These are phyloP conservation scores for Phocides pigmalion DNA, from an alignment of 1,140 invertebrate genomes.

Conservation along the genomic window DNA sequence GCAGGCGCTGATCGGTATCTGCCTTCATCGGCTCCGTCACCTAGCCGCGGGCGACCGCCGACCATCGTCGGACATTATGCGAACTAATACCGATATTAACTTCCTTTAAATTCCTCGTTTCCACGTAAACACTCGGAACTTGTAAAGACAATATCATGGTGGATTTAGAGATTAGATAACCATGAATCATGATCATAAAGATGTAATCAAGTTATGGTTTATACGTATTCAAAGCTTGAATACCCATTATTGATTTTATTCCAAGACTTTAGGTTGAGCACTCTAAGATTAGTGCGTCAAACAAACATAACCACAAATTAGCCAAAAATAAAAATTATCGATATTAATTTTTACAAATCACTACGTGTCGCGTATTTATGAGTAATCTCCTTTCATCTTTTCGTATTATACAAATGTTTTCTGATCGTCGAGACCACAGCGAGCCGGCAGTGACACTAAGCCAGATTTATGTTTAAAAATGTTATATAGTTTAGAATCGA, in stretches of 20 bases:
- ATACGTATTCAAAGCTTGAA: too few relatives aligned
- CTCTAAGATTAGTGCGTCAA: not conserved
- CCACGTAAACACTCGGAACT: constrained; percentile 26
- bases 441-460: constrained; percentile 67
- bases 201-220: not conserved
- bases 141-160: constrained; percentile 9
- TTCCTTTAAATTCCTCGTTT: constrained; percentile 39
- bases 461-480: constrained; percentile 67
- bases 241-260: not conserved
- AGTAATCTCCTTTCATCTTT: constrained; percentile 60
- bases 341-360: constrained; percentile 45
- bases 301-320: constrained; percentile 17
- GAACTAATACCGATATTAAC: constrained; percentile 57
- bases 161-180: not conserved
- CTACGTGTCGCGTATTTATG: constrained; percentile 43
- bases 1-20: constrained; percentile 60
- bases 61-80: constrained; percentile 61
- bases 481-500: constrained; percentile 71
- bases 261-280: not conserved
- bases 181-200: too few relatives aligned
- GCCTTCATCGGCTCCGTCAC: constrained; percentile 58
- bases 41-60: constrained; percentile 60
- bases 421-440: constrained; percentile 53
- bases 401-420: constrained; percentile 72
- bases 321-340: constrained; percentile 15